Evolutionary conservation across 2,113 vertebrate genomes (phyloP).

Genomic region (Oophaga pumilio): DNA sequence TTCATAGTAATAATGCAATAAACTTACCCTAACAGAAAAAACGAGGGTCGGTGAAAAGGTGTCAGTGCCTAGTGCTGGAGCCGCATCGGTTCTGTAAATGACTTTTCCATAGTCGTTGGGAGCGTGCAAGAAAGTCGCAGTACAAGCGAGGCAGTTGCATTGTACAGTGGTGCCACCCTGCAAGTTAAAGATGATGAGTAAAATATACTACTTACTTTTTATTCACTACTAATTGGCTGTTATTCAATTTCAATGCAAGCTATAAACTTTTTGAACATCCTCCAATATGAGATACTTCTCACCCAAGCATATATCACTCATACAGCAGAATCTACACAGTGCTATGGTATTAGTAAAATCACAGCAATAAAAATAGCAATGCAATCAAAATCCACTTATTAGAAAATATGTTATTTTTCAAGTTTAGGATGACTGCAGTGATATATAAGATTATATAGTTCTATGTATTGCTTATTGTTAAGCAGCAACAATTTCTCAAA

Average conservation of each 20-base stretch:
- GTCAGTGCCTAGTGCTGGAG: conserved; percentile 48
- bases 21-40: conserved; percentile 59
- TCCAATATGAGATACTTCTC: background rate
- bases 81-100: conserved; percentile 53
- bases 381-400: background rate
- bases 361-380: conserved; percentile 15
- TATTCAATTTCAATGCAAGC: conserved; percentile 6
- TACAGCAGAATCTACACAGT: background rate
- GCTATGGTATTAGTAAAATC: background rate
- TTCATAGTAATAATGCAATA: conserved; percentile 40
- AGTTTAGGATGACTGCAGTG: background rate
- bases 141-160: conserved; percentile 59
- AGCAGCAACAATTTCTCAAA: background rate
- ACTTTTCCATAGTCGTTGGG: conserved; percentile 57
- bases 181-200: conserved; percentile 56
- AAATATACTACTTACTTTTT: conserved; percentile 22
- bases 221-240: conserved; percentile 25
- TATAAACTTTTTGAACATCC: background rate
- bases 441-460: background rate
- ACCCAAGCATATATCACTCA: conserved; percentile 13
- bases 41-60: conserved; percentile 58
- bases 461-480: conserved; percentile 16
- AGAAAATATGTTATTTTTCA: background rate
- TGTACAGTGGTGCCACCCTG: conserved; percentile 57
- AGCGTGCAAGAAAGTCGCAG: conserved; percentile 55